phyloP scores from a whole-genome alignment of 2,113 vertebrate species.

The Takifugu bimaculatus region DNA sequence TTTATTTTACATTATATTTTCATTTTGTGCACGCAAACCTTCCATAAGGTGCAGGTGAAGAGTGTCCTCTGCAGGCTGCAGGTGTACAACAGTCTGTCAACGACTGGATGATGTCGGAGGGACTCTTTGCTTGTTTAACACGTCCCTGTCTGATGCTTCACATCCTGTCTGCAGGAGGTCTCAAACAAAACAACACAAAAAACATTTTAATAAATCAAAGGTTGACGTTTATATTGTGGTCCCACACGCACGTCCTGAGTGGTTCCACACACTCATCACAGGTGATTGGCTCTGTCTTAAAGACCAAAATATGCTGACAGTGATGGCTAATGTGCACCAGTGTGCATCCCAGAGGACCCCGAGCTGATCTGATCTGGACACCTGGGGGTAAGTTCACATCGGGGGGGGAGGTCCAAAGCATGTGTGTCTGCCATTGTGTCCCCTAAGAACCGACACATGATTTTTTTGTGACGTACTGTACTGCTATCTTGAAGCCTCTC shows the following conservation, averaged over 20 bases:
- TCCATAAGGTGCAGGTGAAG: not conserved
- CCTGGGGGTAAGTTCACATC: slow-evolving; percentile 52
- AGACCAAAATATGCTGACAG: slow-evolving; percentile 56
- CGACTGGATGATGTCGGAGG: not conserved
- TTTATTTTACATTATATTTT: no score
- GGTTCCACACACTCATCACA: slow-evolving; percentile 15
- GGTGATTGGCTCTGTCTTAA: slow-evolving; percentile 58
- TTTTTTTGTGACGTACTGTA: slow-evolving; percentile 42
- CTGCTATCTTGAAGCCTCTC: slow-evolving; percentile 40
- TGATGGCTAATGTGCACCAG: slow-evolving; percentile 40
- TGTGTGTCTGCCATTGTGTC: slow-evolving; percentile 49
- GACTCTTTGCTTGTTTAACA: no score
- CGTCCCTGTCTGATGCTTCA: no score
- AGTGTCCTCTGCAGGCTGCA: not conserved
- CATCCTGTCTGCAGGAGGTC: no score
- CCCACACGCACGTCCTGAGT: no score
- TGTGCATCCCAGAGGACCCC: slow-evolving; percentile 37
- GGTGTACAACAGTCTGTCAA: slow-evolving; percentile 48
- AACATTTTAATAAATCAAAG: no score
- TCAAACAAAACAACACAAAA: no score
- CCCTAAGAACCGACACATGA: slow-evolving; percentile 38
- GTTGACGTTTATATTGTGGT: no score
- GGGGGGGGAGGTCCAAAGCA: slow-evolving; percentile 37
- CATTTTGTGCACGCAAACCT: no score
- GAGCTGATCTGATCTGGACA: slow-evolving; percentile 61